Percentiles rank a stretch among this genome's conserved stretches.
These are phyloP conservation scores for Passer domesticus DNA, from an alignment of 2,113 vertebrate species.

Conservation along the genomic window DNA sequence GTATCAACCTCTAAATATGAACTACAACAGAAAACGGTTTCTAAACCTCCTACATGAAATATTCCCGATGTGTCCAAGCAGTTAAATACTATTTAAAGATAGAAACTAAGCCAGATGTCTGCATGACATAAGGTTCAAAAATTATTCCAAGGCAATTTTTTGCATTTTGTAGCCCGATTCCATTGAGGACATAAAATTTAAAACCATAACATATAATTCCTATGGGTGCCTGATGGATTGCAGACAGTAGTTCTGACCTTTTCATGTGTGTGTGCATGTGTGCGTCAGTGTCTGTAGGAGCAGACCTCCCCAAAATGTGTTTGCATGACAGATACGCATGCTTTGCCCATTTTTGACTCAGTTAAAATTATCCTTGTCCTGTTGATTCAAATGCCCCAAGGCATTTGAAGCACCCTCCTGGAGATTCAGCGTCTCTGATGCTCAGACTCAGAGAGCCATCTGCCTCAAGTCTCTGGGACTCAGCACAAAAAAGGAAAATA, in stretches of 20 bases:
- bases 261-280: not conserved
- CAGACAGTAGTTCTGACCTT: not conserved
- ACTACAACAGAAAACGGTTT: not conserved
- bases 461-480: not conserved
- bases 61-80: not conserved
- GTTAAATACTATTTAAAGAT: not conserved
- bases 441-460: not conserved
- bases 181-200: not conserved
- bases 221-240: not conserved
- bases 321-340: fast-evolving
- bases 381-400: not conserved
- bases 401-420: not conserved
- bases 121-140: not conserved
- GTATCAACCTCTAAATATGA: not conserved
- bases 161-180: not conserved
- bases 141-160: not conserved
- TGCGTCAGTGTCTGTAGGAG: not conserved
- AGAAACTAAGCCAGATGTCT: not conserved
- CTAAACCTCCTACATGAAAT: not conserved
- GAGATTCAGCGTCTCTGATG: not conserved
- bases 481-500: not conserved
- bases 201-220: not conserved
- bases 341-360: not conserved
- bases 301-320: not conserved
- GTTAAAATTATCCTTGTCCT: not conserved